Conservation (phyloP, 2,113 vertebrate species). For the Circaetus gallicus region DNA sequence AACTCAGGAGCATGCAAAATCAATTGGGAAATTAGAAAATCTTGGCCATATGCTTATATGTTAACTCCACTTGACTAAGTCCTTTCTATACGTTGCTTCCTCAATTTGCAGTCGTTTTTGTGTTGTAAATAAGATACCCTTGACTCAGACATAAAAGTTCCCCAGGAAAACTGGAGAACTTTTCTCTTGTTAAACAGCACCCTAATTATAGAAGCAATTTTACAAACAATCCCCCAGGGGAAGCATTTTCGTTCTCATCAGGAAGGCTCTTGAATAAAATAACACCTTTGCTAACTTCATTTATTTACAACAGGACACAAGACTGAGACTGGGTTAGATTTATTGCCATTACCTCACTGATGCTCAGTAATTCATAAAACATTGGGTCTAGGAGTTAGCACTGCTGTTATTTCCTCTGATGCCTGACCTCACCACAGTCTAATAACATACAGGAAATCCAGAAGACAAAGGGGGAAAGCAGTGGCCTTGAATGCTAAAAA, state of each 20-base stretch:
- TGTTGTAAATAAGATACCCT: slow-evolving; percentile 38
- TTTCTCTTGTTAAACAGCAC: slow-evolving; percentile 32
- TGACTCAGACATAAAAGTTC: slow-evolving; percentile 31
- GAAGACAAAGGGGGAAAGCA: slow-evolving; percentile 73
- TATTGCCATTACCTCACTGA: slow-evolving; percentile 72
- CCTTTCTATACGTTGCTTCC: slow-evolving; percentile 29
- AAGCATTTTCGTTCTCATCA: slow-evolving; percentile 28
- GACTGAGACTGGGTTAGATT: slow-evolving; percentile 64
- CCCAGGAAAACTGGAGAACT: slow-evolving; percentile 4
- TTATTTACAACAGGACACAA: slow-evolving; percentile 70
- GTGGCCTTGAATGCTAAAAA: slow-evolving; percentile 75
- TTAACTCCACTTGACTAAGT: slow-evolving; percentile 36
- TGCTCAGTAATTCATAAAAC: slow-evolving; percentile 75
- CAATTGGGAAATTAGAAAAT: slow-evolving; percentile 33
- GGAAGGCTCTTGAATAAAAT: slow-evolving; percentile 58
- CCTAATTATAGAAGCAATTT: slow-evolving; percentile 54
- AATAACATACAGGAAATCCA: slow-evolving; percentile 77
- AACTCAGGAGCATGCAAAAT: neutral
- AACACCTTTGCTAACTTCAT: slow-evolving; percentile 56
- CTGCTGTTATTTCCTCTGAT: slow-evolving; percentile 76
- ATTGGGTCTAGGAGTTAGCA: slow-evolving; percentile 67
- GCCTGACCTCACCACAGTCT: slow-evolving; percentile 72
- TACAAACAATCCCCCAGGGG: neutral
- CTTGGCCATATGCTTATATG: slow-evolving; percentile 22
- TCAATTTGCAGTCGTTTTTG: slow-evolving; percentile 25